A percentile compares a stretch with the other conserved stretches of the same genome.
Conservation (phyloP, 2,797 vertebrate species). For the Allochrocebus solatus region DNA sequence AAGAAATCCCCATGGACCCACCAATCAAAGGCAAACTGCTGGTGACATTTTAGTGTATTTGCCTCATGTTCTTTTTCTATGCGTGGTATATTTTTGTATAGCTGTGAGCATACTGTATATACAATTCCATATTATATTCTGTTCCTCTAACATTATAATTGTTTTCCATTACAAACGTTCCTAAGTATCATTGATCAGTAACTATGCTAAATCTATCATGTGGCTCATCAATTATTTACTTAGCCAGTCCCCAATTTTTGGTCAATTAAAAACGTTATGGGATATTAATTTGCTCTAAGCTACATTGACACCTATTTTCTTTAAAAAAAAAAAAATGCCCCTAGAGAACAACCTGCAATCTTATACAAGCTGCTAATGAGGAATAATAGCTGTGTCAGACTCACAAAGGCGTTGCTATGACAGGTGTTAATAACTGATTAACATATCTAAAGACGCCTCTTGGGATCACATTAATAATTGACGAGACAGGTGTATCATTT, state of each 20-base stretch:
- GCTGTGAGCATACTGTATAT: neutral
- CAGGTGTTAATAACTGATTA: conserved; percentile 18
- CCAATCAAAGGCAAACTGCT: neutral
- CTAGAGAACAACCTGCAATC: neutral
- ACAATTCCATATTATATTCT: neutral
- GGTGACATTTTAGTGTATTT: conserved; percentile 17
- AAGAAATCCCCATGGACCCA: neutral
- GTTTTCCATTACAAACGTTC: neutral
- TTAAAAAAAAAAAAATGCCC: neutral
- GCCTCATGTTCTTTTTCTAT: conserved; percentile 17
- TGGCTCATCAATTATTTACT: neutral
- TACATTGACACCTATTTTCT: neutral
- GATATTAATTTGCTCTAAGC: neutral
- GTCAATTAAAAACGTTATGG: neutral
- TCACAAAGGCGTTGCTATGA: neutral
- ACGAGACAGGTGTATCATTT: neutral
- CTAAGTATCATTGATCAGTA: neutral
- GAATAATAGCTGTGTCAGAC: neutral
- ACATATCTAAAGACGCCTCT: neutral
- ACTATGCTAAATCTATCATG: neutral
- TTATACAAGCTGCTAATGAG: conserved; percentile 17
- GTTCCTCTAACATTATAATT: neutral
- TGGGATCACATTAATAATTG: neutral
- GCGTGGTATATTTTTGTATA: neutral
- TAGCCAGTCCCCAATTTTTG: neutral